Percentiles rank a stretch among this genome's conserved stretches.
Conservation (phyloP, 1,140 invertebrate species). For the Protaetia brevitarsis region DNA sequence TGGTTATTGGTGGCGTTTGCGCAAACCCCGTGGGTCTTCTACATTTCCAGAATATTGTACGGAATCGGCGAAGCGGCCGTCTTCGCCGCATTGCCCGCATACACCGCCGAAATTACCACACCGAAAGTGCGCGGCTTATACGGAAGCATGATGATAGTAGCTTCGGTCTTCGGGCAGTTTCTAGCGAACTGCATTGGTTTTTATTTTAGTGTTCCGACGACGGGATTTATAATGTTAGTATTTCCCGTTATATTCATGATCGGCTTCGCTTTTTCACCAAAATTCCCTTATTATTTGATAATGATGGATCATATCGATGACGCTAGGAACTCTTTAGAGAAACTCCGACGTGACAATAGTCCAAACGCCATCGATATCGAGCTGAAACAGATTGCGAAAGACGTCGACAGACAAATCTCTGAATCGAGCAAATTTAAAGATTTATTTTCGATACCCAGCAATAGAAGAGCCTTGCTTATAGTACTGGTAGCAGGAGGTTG, state of each 20-base stretch:
- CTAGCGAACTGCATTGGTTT: constrained; percentile 46
- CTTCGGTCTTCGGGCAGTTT: constrained; percentile 9
- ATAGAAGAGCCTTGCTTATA: constrained; percentile 63
- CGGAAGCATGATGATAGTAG: constrained; percentile 17
- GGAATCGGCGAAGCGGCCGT: constrained; percentile 26
- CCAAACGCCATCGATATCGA: constrained; percentile 57
- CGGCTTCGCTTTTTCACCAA: constrained; percentile 69
- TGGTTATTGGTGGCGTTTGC: too few relatives aligned
- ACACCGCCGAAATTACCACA: constrained; percentile 27
- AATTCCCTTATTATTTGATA: constrained; percentile 71
- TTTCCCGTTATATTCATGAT: too few relatives aligned
- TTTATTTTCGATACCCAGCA: constrained; percentile 56
- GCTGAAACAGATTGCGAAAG: constrained; percentile 58
- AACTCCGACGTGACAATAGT: too few relatives aligned
- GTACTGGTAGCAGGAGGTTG: background rate
- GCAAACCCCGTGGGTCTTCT: too few relatives aligned
- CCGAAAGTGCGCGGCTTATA: constrained; percentile 26
- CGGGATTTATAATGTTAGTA: too few relatives aligned
- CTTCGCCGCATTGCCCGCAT: constrained; percentile 9
- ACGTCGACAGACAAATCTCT: constrained; percentile 47
- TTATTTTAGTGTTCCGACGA: too few relatives aligned
- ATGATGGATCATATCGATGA: constrained; percentile 57
- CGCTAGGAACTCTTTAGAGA: constrained; percentile 62
- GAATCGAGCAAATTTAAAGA: too few relatives aligned
- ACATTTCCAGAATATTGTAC: constrained; percentile 30